Evolutionary conservation across 2,797 vertebrate species (phyloP), one percentile per base, ranked within the genome.

Genomic region (Cephalopachus bancanus): DNA sequence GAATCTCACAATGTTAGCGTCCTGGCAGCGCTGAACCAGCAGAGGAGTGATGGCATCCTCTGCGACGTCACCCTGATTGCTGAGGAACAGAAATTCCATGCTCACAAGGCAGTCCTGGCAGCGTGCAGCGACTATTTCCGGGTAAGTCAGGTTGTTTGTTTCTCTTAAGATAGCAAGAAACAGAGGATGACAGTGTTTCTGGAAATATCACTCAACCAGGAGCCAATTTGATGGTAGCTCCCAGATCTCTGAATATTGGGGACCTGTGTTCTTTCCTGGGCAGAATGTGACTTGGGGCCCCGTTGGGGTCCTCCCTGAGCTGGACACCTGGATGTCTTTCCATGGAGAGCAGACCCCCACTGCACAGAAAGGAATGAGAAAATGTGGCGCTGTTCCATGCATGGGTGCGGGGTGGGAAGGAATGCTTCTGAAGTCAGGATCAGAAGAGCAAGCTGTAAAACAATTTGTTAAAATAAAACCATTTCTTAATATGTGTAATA

Each of bases 101-200:
- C 99, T 60, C 99, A 99, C 98, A 99, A 99, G 98, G 99, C 99
- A 1, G 99, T 99, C 69, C 98, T 99, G 91, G 99, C 99, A 33
- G 99, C 99, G 0, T 99, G 99, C 99, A 99, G 99, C 19, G 99
- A 99, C 98, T 99, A 99, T 97, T 99, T 99, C 98, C 98, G 99
- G 98, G 99, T 99, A 98, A 99, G 99, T 99, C 7, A 37, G 33
- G 49, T 83, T 92, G 11, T 44, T 30, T 60, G 24, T 81, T 26
- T 91, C 69, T 94, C 55, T 26, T 71, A 72, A 53, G 75, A 28
- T 26, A 30, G 33, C 22, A 49, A 0, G 95, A 22, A 59, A 55
- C 10, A 14, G 71, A 91, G 51, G 30, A n/a, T 65, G 79, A 4
- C 19, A 1, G 10, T 74, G 5, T 72, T 94, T 81, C 83, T 64